These are phyloP conservation scores for Microtus ochrogaster DNA, from an alignment of 2,113 vertebrate species.

Conservation along the genomic window DNA sequence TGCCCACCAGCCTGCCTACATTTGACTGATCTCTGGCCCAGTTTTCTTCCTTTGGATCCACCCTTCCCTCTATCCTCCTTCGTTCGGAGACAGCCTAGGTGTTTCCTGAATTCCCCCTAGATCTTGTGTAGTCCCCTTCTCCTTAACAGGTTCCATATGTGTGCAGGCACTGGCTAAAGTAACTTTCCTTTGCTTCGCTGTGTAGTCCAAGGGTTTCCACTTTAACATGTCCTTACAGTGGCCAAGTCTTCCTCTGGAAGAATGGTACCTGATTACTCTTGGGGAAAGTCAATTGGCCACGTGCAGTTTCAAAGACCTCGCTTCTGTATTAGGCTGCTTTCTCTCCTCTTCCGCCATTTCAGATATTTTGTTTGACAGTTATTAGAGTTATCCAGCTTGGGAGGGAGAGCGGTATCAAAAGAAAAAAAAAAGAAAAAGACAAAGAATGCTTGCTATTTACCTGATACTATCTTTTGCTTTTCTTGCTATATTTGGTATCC, in stretches of 20 bases:
- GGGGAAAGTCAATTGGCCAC: constrained; percentile 35
- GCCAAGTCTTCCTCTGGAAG: not conserved
- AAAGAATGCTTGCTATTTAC: constrained; percentile 59
- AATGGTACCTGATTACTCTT: constrained; percentile 58
- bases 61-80: constrained; percentile 69
- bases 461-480: not conserved
- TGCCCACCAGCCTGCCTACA: constrained; percentile 65
- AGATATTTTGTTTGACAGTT: constrained; percentile 59
- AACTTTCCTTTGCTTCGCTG: constrained; percentile 60
- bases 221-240: constrained; percentile 55
- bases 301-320: constrained; percentile 43
- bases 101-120: constrained; percentile 76
- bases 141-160: constrained; percentile 81
- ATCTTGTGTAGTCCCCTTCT: constrained; percentile 63
- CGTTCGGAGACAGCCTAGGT: constrained; percentile 65
- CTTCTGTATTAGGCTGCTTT: constrained; percentile 58
- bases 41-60: constrained; percentile 59
- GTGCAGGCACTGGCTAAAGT: constrained; percentile 49
- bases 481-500: not conserved
- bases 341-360: not conserved
- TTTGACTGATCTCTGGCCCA: constrained; percentile 79
- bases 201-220: constrained; percentile 59
- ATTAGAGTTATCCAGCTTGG: constrained; percentile 56
- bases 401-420: constrained; percentile 53
- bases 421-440: constrained; percentile 54